Base-by-base conservation (phyloP, 2,797 vertebrate species). In the Crossoptilon crossoptilon region DNA sequence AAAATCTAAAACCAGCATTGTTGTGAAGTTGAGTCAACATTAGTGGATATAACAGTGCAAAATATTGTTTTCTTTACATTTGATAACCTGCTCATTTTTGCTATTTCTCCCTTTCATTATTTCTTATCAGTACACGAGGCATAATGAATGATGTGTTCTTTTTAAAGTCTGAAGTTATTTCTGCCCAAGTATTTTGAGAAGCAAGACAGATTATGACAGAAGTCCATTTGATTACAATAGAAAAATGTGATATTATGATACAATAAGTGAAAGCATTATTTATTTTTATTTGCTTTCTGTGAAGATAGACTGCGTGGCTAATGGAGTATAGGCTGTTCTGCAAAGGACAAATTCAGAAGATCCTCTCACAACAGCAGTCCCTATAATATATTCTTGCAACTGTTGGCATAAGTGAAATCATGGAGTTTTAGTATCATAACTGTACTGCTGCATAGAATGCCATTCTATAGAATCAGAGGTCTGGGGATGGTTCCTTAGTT, bases 31-130 rank as follows among this genome's bases (percentile, higher is more conserved):
- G 22, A 70, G 43, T 68, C 23, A 33, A 56, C 19, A 35, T 88
- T 56, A 59, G 3, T 51, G 26, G 14, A 26, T 17, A 71, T 63
- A 90, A 35, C 51, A 74, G 31, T 71, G 43, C 10, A 83, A 83
- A 74, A 48, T 60, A 43, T 0, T n/a, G 2, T 1, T 22, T 49
- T 90, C 79, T 49, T 9, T 11, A 15, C 0, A 8, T 55, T 3
- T 53, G 5, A 37, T 46, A 56, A 35, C 41, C 5, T 58, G 27
- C 33, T 75, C 1, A 46, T 72, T 90, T 78, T 19, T 86, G 3
- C 13, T 41, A 1, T 71, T 87, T 73, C 10, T 58, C 79, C 0
- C 12, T 88, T 72, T 75, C 27, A 21, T 56, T 56, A 56, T 8
- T n/a, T 56, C 53, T n/a, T 33, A 31, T 91, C 16, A 35, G 41